Conservation (phyloP, 2,888 invertebrate species). For the Yponomeuta plumbellus region DNA sequence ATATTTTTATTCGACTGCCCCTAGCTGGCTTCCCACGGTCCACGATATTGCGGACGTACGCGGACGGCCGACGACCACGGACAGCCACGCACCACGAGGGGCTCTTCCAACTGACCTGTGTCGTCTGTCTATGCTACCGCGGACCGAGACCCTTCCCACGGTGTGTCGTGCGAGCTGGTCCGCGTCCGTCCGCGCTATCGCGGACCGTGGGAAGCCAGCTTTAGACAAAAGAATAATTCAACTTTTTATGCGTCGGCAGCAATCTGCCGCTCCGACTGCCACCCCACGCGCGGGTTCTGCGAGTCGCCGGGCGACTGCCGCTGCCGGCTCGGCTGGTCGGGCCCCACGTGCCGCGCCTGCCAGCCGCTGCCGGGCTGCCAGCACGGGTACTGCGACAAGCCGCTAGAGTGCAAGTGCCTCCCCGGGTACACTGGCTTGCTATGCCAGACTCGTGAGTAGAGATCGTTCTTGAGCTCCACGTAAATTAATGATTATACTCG, state of each 20-base stretch:
- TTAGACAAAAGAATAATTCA: too few species aligned
- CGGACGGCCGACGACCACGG: too few species aligned
- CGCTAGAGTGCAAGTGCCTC: constrained; percentile 92
- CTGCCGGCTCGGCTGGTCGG: constrained; percentile 94
- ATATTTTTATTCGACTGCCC: too few species aligned
- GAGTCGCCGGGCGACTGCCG: constrained; percentile 91
- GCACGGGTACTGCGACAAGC: constrained; percentile 92
- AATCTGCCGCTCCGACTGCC: constrained; percentile 90
- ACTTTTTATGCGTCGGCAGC: constrained; percentile 68
- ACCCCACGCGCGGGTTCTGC: constrained; percentile 90
- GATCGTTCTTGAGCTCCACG: not conserved
- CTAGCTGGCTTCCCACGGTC: too few species aligned
- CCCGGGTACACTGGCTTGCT: constrained; percentile 94
- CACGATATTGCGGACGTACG: too few species aligned
- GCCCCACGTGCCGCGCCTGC: constrained; percentile 89
- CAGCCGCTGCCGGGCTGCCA: constrained; percentile 93
- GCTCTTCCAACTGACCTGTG: too few species aligned
- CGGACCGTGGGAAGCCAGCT: too few species aligned
- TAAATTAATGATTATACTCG: constrained; percentile 66
- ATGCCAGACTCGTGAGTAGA: constrained; percentile 88
- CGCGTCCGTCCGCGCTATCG: too few species aligned
- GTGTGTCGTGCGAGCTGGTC: too few species aligned
- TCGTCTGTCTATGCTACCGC: too few species aligned
- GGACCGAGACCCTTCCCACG: too few species aligned
- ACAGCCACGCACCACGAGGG: too few species aligned